Conservation (phyloP, 2,113 vertebrate genomes). For the Nibea albiflora region DNA sequence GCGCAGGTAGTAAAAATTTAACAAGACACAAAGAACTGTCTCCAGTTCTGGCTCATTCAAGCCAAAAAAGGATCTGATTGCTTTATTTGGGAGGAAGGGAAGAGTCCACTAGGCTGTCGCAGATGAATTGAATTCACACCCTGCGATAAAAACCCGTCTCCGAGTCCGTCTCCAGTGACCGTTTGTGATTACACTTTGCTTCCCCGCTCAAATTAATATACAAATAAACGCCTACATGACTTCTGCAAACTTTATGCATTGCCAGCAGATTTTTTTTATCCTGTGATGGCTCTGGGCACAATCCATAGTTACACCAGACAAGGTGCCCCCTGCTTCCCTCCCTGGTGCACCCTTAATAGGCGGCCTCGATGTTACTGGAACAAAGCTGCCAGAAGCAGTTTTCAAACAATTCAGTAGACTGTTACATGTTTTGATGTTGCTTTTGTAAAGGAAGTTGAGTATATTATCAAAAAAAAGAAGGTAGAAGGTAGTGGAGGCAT, state of each 20-base stretch:
- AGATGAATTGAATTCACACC: constrained; percentile 45
- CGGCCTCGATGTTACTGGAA: constrained; percentile 28
- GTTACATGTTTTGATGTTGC: neutral
- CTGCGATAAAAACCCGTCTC: constrained; percentile 30
- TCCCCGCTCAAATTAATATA: constrained; percentile 27
- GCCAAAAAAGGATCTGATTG: constrained; percentile 15
- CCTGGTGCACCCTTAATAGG: constrained; percentile 21
- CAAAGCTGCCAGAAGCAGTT: constrained; percentile 36
- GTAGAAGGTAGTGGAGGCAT: neutral
- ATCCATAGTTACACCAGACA: constrained; percentile 32
- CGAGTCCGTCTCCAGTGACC: constrained; percentile 54
- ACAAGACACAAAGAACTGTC: neutral
- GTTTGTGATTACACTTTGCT: constrained; percentile 40
- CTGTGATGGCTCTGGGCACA: constrained; percentile 17
- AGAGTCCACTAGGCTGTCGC: constrained; percentile 20
- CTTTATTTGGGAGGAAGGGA: constrained; percentile 25
- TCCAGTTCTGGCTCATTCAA: neutral
- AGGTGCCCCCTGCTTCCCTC: constrained; percentile 15
- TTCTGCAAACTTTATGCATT: constrained; percentile 40
- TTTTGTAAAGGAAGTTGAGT: constrained; percentile 5
- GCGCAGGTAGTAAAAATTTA: neutral
- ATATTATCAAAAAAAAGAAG: neutral
- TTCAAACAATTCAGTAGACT: constrained; percentile 10
- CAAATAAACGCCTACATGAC: constrained; percentile 63
- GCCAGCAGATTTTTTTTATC: constrained; percentile 39